phyloP scores from a whole-genome alignment of 2,888 invertebrate species.

The Trissolcus japonicus region DNA sequence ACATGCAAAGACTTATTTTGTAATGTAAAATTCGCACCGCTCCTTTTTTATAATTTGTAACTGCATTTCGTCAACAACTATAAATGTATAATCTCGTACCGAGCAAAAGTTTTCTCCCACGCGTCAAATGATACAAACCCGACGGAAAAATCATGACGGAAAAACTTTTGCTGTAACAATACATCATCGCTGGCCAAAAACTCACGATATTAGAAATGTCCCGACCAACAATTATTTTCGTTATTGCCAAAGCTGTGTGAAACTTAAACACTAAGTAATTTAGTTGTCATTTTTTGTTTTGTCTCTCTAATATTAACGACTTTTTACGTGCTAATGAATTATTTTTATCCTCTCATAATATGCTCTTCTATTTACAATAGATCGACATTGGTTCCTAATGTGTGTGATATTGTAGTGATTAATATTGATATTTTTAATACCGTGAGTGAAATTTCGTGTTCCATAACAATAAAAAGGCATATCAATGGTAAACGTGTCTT shows the following conservation, averaged over 20 bases:
- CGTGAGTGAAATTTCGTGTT: conserved; percentile 43
- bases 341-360: conserved; percentile 9
- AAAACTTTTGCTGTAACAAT: conserved; percentile 27
- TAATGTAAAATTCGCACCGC: conserved; percentile 19
- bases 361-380: conserved; percentile 41
- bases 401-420: conserved; percentile 29
- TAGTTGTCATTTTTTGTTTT: conserved; percentile 18
- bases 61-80: conserved; percentile 1
- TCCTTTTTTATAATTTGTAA: neutral
- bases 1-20: conserved; percentile 31
- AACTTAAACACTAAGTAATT: conserved; percentile 42
- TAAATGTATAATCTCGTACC: neutral
- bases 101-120: conserved; percentile 22
- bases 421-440: conserved; percentile 37
- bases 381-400: conserved; percentile 26
- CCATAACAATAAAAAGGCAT: conserved; percentile 53
- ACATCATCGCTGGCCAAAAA: conserved; percentile 15
- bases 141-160: neutral
- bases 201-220: conserved; percentile 42
- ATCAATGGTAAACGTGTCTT: conserved; percentile 44
- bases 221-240: conserved; percentile 34
- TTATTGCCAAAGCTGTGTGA: conserved; percentile 44
- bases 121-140: neutral
- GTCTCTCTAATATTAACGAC: no score
- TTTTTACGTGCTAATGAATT: conserved; percentile 39